These are phyloP conservation scores for Oscheius myriophilus DNA, from an alignment of 2,888 invertebrate species.

Conservation along the genomic window DNA sequence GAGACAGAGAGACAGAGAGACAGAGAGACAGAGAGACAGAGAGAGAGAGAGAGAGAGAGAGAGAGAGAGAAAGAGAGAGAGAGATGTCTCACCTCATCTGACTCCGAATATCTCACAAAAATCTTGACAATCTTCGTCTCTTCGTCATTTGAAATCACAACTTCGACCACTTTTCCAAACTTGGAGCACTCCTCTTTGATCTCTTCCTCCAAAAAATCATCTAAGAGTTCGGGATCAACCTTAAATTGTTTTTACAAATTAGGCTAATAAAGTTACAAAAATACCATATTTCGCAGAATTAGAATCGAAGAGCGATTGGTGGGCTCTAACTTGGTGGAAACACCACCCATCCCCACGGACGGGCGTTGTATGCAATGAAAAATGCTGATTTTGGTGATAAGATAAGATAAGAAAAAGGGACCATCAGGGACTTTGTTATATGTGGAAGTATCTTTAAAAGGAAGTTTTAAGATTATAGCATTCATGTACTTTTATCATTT, in stretches of 20 bases:
- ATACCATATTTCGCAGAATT: slow-evolving; percentile 91
- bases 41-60: too few relatives aligned
- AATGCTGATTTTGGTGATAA: neutral
- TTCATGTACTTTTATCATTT: too few relatives aligned
- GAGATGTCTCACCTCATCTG: slow-evolving; percentile 77
- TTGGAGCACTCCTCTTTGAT: slow-evolving; percentile 91
- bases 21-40: too few relatives aligned
- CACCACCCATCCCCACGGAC: slow-evolving; percentile 90
- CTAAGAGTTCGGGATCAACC: slow-evolving; percentile 82
- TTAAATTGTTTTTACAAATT: neutral
- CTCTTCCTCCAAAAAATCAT: slow-evolving; percentile 91
- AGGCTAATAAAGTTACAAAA: slow-evolving; percentile 66
- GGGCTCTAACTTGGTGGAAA: slow-evolving; percentile 90
- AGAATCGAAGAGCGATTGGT: slow-evolving; percentile 78
- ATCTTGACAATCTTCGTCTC: slow-evolving; percentile 56
- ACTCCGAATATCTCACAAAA: slow-evolving; percentile 65
- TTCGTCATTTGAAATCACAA: slow-evolving; percentile 63
- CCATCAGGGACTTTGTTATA: too few relatives aligned
- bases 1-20: too few relatives aligned
- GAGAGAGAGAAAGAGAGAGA: too few relatives aligned
- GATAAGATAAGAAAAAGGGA: too few relatives aligned
- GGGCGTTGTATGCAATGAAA: slow-evolving; percentile 81
- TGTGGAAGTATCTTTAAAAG: too few relatives aligned
- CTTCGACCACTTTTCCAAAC: slow-evolving; percentile 78
- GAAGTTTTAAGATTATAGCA: too few relatives aligned